A percentile compares a stretch with the other conserved stretches of the same genome.
Conservation (phyloP, 2,113 vertebrate species). For the Xiphorhynchus elegans region DNA sequence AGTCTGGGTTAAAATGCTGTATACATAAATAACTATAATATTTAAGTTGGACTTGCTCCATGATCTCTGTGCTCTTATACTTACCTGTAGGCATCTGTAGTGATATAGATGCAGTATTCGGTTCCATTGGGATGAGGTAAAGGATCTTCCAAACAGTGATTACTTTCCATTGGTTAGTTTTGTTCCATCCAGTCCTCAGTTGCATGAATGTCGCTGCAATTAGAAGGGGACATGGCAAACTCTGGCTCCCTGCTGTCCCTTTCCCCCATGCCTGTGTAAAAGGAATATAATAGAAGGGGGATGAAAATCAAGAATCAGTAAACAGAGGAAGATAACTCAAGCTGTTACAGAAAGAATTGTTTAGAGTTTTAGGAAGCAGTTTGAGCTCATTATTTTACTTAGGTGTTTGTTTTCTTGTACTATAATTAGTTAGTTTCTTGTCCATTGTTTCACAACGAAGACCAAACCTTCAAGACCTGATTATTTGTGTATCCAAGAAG, state of each 20-base stretch:
- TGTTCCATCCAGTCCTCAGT: neutral
- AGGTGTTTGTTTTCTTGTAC: neutral
- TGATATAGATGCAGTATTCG: neutral
- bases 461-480: neutral
- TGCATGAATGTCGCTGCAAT: neutral
- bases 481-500: neutral
- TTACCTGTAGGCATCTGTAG: neutral
- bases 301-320: neutral
- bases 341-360: neutral
- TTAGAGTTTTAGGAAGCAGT: neutral
- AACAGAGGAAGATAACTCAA: neutral
- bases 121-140: neutral
- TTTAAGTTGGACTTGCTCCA: neutral
- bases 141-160: neutral
- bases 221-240: neutral
- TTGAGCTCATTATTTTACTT: neutral
- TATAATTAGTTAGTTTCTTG: neutral
- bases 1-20: conserved; percentile 12
- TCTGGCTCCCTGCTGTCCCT: neutral
- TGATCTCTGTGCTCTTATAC: neutral
- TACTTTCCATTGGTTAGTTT: neutral
- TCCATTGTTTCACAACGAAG: neutral
- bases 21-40: neutral
- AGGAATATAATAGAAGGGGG: neutral
- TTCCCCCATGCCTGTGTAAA: neutral